These are phyloP conservation scores for Actinopyga echinites DNA, from an alignment of 53 echinoderm and acorn worm species.

Conservation along the genomic window DNA sequence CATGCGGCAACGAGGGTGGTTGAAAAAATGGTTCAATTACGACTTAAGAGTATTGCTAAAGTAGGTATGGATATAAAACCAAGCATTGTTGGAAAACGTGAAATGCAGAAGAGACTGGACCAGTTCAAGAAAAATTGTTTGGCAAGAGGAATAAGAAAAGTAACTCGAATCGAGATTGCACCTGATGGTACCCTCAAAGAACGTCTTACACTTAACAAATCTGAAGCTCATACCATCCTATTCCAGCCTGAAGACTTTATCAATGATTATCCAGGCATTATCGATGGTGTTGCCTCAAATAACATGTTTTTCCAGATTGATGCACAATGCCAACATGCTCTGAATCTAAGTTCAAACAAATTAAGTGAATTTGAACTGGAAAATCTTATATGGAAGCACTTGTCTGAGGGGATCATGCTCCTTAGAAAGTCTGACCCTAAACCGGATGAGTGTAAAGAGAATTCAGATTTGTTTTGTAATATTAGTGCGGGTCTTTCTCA, in stretches of 20 bases:
- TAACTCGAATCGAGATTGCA: not conserved
- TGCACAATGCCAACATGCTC: not conserved
- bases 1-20: conserved; percentile 37
- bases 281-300: conserved; percentile 2
- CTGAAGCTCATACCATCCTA: conserved; percentile 26
- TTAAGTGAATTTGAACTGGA: not conserved
- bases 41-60: not conserved
- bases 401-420: not conserved
- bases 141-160: conserved; percentile 3
- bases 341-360: not conserved
- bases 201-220: conserved; percentile 18
- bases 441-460: not conserved
- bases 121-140: not conserved
- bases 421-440: conserved; percentile 23
- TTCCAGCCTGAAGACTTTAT: not conserved
- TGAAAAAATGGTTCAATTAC: conserved; percentile 22
- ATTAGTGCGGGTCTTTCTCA: not conserved
- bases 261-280: not conserved
- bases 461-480: not conserved
- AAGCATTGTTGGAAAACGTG: not conserved
- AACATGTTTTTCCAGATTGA: not conserved
- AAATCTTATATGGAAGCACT: not conserved
- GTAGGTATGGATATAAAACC: not conserved
- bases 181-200: conserved; percentile 26
- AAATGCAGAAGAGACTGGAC: not conserved